phyloP scores from a whole-genome alignment of 2,113 vertebrate species.

The Numida meleagris region DNA sequence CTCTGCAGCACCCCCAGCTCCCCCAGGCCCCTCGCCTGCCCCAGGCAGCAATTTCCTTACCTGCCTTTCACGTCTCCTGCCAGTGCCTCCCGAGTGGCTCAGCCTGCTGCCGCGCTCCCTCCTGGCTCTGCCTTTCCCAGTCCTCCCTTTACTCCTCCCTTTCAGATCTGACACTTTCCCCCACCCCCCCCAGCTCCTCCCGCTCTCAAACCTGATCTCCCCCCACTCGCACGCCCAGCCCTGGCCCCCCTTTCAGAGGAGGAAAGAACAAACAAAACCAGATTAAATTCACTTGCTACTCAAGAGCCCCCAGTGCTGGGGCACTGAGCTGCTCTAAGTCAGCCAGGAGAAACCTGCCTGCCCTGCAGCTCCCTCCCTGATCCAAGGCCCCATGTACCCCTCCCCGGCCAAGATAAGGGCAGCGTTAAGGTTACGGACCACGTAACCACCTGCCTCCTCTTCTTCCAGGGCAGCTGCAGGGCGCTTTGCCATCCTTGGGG shows the following conservation, averaged over 20 bases:
- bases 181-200: not conserved
- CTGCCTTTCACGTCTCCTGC: not conserved
- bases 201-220: not conserved
- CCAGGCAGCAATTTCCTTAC: not conserved
- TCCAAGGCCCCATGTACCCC: not conserved
- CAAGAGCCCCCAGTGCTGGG: slow-evolving; percentile 27
- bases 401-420: not conserved
- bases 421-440: not conserved
- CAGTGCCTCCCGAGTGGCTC: not conserved
- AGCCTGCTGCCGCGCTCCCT: not conserved
- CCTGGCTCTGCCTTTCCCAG: not conserved
- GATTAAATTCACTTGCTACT: slow-evolving; percentile 63
- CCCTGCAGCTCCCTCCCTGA: not conserved
- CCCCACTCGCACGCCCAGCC: not conserved
- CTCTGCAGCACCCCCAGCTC: accelerated
- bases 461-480: not conserved
- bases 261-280: slow-evolving; percentile 67
- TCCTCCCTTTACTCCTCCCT: slow-evolving; percentile 61
- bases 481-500: not conserved
- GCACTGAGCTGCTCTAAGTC: not conserved
- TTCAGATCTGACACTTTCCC: slow-evolving; percentile 50
- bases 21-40: not conserved
- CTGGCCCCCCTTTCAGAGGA: slow-evolving; percentile 27
- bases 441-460: not conserved
- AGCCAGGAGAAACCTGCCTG: not conserved